These are phyloP conservation scores for Lagopus leucura DNA, from an alignment of 2,113 vertebrate species.

Conservation along the genomic window DNA sequence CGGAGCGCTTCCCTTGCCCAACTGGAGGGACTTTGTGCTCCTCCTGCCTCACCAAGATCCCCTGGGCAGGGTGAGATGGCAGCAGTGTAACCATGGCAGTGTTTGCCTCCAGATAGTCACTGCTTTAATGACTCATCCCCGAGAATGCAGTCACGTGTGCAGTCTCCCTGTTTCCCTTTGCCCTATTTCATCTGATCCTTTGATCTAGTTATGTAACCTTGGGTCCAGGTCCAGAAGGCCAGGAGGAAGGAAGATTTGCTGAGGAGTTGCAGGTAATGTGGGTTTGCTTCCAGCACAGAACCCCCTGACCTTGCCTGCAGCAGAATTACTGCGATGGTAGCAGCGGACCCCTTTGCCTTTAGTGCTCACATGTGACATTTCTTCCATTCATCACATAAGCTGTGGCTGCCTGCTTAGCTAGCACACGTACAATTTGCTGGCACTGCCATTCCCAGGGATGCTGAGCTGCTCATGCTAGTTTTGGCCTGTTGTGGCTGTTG, in stretches of 20 bases:
- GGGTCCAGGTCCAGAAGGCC: neutral
- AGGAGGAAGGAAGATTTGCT: neutral
- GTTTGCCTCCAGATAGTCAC: slow-evolving; percentile 56
- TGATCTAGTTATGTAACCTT: slow-evolving; percentile 66
- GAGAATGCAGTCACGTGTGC: slow-evolving; percentile 52
- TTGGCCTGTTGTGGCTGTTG: neutral
- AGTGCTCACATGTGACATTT: neutral
- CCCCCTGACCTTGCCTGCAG: neutral
- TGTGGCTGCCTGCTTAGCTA: neutral
- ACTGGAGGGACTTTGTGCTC: slow-evolving; percentile 14
- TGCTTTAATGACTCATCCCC: slow-evolving; percentile 64
- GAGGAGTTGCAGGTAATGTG: slow-evolving; percentile 32
- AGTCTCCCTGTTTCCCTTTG: slow-evolving; percentile 67
- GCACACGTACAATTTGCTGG: neutral
- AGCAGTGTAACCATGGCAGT: slow-evolving; percentile 53
- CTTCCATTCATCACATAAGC: neutral
- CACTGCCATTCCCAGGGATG: neutral
- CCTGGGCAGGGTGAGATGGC: slow-evolving; percentile 41
- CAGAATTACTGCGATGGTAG: neutral
- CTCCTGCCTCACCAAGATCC: slow-evolving; percentile 30
- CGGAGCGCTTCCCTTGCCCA: neutral
- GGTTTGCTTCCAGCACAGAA: neutral
- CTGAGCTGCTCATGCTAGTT: neutral
- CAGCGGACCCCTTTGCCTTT: neutral
- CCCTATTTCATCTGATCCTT: slow-evolving; percentile 71